Evolutionary conservation across 2,888 invertebrate genomes (phyloP).

Genomic region (Eutolmus rufibarbis): DNA sequence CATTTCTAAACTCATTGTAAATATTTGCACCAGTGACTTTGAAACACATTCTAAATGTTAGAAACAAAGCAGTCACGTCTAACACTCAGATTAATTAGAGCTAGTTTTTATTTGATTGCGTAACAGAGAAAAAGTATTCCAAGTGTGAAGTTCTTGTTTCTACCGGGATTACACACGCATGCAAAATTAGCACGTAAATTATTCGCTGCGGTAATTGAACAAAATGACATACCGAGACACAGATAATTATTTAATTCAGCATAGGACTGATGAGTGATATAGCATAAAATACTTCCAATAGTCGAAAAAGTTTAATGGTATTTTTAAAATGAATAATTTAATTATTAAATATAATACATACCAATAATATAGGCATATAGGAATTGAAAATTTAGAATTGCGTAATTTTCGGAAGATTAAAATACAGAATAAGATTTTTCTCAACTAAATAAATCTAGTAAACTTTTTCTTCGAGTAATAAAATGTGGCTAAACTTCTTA

Average conservation of each 20-base stretch:
- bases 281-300: neutral
- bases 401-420: neutral
- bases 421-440: too few relatives aligned
- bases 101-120: neutral
- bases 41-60: neutral
- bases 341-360: too few relatives aligned
- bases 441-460: too few relatives aligned
- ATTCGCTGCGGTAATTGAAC: neutral
- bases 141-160: neutral
- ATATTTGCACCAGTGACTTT: neutral
- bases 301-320: neutral
- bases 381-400: neutral
- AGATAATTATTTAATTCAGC: neutral
- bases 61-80: neutral
- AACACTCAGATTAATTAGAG: neutral
- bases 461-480: too few relatives aligned
- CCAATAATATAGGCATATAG: too few relatives aligned
- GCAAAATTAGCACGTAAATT: neutral
- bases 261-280: neutral
- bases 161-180: neutral
- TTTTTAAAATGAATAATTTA: too few relatives aligned
- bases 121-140: neutral
- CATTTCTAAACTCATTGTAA: too few relatives aligned
- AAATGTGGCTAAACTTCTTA: too few relatives aligned
- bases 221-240: neutral